phyloP scores from a whole-genome alignment of 30 jellyfish, hydroid and myxozoan species.

The Turritopsis dohrnii region DNA sequence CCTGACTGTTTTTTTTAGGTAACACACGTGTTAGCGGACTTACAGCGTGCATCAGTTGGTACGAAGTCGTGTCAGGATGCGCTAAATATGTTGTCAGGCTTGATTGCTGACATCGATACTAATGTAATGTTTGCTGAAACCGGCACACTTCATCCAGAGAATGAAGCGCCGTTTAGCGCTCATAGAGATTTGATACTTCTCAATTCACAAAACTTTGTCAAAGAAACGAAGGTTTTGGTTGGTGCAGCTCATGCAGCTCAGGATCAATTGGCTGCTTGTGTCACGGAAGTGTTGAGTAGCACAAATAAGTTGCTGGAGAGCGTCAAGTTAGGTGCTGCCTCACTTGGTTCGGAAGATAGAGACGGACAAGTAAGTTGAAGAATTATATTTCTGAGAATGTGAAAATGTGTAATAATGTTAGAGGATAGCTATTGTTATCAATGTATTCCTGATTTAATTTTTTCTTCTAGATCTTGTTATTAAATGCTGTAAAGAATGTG shows the following conservation, averaged over 20 bases:
- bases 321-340: constrained; percentile 80
- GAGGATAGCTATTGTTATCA: not conserved
- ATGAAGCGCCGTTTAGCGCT: constrained; percentile 60
- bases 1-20: constrained; percentile 36
- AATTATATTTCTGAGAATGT: not conserved
- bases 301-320: constrained; percentile 52
- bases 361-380: constrained; percentile 74
- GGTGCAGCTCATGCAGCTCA: constrained; percentile 74
- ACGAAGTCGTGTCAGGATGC: constrained; percentile 81
- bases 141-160: constrained; percentile 65
- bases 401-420: not conserved
- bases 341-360: constrained; percentile 79
- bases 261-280: constrained; percentile 73
- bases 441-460: not conserved
- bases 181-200: constrained; percentile 63
- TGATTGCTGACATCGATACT: constrained; percentile 77
- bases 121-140: constrained; percentile 84
- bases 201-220: constrained; percentile 59
- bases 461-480: constrained; percentile 55
- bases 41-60: constrained; percentile 82
- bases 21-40: constrained; percentile 56
- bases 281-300: constrained; percentile 62
- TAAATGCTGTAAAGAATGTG: constrained; percentile 87
- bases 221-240: constrained; percentile 63
- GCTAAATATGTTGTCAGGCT: constrained; percentile 55